Evolutionary conservation across 2,888 invertebrate genomes (phyloP).

Genomic region (Andrena flavipes): DNA sequence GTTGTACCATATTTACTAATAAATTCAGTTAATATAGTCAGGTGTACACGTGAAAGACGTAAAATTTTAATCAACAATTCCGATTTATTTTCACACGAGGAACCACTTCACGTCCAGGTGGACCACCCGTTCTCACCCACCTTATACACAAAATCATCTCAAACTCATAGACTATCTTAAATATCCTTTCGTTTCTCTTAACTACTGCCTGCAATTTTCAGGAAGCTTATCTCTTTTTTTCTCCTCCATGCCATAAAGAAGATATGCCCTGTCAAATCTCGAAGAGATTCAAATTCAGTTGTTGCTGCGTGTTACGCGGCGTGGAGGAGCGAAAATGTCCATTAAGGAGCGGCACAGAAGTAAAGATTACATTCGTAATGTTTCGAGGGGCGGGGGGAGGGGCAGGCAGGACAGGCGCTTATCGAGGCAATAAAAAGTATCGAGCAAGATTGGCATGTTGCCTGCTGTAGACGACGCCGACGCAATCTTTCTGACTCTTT

Average conservation of each 20-base stretch:
- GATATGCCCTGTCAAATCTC: slow-evolving; percentile 54
- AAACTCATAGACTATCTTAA: neutral
- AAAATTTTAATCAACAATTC: too few species aligned
- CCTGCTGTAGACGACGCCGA: slow-evolving; percentile 71
- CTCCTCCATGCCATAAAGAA: slow-evolving; percentile 33
- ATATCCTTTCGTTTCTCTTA: neutral
- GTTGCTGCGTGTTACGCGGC: slow-evolving; percentile 33
- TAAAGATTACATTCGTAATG: slow-evolving; percentile 79
- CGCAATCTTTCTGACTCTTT: slow-evolving; percentile 70
- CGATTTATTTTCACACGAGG: too few species aligned
- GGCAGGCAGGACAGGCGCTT: slow-evolving; percentile 71
- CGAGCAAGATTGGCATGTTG: slow-evolving; percentile 81
- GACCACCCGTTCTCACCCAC: neutral
- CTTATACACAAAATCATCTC: neutral
- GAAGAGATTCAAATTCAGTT: slow-evolving; percentile 34
- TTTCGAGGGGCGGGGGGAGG: slow-evolving; percentile 48
- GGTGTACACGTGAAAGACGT: too few species aligned
- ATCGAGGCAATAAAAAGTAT: slow-evolving; percentile 82
- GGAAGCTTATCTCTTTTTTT: slow-evolving; percentile 37
- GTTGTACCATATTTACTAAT: too few species aligned
- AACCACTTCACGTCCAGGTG: too few species aligned
- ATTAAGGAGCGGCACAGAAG: slow-evolving; percentile 69
- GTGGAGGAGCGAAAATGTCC: slow-evolving; percentile 57
- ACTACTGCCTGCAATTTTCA: neutral
- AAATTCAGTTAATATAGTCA: too few species aligned